A percentile compares a stretch with the other conserved stretches of the same genome.
Evolutionary conservation across 2,113 vertebrate species (phyloP).

Genomic region (Calonectris borealis): DNA sequence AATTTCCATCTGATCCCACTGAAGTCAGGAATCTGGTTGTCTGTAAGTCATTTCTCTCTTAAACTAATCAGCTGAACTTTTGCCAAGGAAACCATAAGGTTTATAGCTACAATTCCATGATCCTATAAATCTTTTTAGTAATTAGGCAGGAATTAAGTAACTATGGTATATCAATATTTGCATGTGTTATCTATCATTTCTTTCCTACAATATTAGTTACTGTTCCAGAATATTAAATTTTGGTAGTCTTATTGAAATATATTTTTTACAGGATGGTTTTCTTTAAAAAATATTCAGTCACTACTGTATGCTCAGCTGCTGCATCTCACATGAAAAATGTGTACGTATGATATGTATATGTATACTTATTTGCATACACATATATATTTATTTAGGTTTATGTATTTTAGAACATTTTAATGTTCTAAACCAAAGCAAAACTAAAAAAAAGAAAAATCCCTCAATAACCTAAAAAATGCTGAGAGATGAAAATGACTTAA

Average conservation of each 20-base stretch:
- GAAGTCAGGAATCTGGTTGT: neutral
- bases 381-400: neutral
- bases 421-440: neutral
- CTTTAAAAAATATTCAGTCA: neutral
- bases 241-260: neutral
- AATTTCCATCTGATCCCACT: neutral
- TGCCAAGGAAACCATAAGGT: slow-evolving; percentile 13
- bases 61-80: slow-evolving; percentile 7
- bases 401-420: neutral
- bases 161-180: slow-evolving; percentile 19
- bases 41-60: neutral
- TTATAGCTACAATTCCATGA: neutral
- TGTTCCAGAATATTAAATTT: neutral
- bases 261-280: neutral
- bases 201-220: neutral
- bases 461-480: neutral
- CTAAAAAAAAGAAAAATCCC: neutral
- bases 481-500: slow-evolving; percentile 37
- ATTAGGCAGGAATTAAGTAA: slow-evolving; percentile 16
- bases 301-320: neutral
- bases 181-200: neutral
- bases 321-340: neutral
- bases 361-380: neutral
- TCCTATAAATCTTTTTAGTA: neutral
- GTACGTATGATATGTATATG: neutral